Evolutionary conservation across 2,888 invertebrate species (phyloP).

Genomic region (Siphlonurus alternatus): DNA sequence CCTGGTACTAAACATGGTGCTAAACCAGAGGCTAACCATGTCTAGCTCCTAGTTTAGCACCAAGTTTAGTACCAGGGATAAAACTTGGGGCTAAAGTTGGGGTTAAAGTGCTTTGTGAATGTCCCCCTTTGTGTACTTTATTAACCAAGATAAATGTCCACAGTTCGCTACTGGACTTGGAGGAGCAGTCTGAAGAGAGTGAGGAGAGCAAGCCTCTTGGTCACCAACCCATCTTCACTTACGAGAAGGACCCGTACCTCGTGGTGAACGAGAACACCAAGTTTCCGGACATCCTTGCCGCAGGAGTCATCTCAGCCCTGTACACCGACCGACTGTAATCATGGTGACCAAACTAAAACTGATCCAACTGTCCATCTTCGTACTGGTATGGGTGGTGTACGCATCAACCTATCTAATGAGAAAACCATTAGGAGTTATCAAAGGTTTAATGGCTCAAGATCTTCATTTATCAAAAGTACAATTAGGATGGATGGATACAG

Average conservation of each 20-base stretch:
- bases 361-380: constrained; percentile 15
- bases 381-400: constrained; percentile 18
- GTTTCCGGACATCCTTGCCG: constrained; percentile 28
- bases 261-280: constrained; percentile 21
- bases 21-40: too few relatives aligned
- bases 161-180: background rate
- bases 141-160: too few relatives aligned
- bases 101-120: too few relatives aligned
- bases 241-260: constrained; percentile 25
- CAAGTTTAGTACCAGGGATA: too few relatives aligned
- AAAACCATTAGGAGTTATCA: constrained; percentile 31
- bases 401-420: constrained; percentile 25
- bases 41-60: too few relatives aligned
- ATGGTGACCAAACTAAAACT: constrained; percentile 9
- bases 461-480: constrained; percentile 23
- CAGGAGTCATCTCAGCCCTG: constrained; percentile 25
- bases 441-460: constrained; percentile 25
- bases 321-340: constrained; percentile 2
- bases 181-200: constrained; percentile 8
- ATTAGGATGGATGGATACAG: constrained; percentile 29
- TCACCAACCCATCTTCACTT: constrained; percentile 24
- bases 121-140: too few relatives aligned
- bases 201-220: constrained; percentile 14
- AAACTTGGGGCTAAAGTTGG: too few relatives aligned
- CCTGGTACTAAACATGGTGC: too few relatives aligned